Evolutionary conservation across 1,140 invertebrate genomes (phyloP).

Genomic region (Paralvinella palmiformis): DNA sequence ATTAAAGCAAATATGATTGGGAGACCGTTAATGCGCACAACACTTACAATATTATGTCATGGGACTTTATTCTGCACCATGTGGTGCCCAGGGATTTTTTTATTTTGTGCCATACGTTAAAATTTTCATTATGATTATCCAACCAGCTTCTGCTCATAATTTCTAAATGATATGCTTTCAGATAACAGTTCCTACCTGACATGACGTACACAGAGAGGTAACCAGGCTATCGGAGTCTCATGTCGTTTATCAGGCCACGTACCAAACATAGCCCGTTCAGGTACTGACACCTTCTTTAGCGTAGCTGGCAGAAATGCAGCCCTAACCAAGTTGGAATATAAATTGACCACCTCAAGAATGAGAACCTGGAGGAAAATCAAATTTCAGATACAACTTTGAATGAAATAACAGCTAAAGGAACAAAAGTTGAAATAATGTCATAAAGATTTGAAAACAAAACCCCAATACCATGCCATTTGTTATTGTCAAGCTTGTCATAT

Average conservation of each 20-base stretch:
- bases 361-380: conserved; percentile 54
- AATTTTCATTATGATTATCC: no score
- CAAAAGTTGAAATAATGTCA: not conserved
- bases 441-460: no score
- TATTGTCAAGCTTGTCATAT: no score
- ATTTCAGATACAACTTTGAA: not conserved
- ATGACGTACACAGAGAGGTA: conserved; percentile 70
- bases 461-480: no score
- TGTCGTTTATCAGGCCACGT: conserved; percentile 41
- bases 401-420: not conserved
- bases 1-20: no score
- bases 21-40: no score
- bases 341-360: conserved; percentile 61
- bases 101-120: no score
- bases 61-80: no score
- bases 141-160: no score
- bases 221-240: conserved; percentile 59
- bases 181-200: conserved; percentile 57
- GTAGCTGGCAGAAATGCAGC: conserved; percentile 61
- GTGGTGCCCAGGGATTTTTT: no score
- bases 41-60: no score
- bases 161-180: no score
- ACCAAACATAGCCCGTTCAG: conserved; percentile 33
- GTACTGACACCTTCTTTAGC: conserved; percentile 37
- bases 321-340: conserved; percentile 62